Conservation (phyloP, 2,113 vertebrate genomes). For the Colistium nudipinnis region DNA sequence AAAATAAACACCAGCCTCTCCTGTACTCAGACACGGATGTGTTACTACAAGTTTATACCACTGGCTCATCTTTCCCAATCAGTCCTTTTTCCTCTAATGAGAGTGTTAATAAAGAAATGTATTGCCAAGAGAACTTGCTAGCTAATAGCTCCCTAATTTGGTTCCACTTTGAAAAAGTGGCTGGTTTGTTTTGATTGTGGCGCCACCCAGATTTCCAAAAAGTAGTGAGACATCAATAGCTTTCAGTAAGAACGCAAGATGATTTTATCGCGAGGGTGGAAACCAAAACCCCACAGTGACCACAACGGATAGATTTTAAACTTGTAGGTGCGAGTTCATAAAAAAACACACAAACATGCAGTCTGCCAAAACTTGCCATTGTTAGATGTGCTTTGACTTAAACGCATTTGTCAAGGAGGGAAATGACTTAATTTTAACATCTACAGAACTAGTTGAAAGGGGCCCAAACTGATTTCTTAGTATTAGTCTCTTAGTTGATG, state of each 20-base stretch:
- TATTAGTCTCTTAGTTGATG: too few relatives aligned
- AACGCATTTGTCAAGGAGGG: conserved; percentile 5
- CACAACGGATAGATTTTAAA: neutral
- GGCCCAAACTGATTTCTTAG: conserved; percentile 33
- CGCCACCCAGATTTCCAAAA: conserved; percentile 9
- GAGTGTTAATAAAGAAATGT: conserved; percentile 15
- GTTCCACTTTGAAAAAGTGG: conserved; percentile 15
- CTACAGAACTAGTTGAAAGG: conserved; percentile 2
- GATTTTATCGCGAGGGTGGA: conserved; percentile 6
- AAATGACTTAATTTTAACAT: conserved; percentile 36
- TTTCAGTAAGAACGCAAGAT: neutral
- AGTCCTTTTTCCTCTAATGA: conserved; percentile 2
- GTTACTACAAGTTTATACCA: conserved; percentile 2
- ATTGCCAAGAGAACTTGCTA: conserved; percentile 16
- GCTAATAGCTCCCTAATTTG: conserved; percentile 7
- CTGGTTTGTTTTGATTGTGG: conserved; percentile 22
- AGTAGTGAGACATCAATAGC: conserved; percentile 10
- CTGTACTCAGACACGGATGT: conserved; percentile 23
- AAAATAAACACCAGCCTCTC: conserved; percentile 41
- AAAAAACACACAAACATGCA: conserved; percentile 12
- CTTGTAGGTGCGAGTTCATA: neutral
- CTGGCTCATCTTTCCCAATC: conserved; percentile 28
- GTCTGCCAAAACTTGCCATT: conserved; percentile 16
- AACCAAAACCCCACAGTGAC: conserved; percentile 5
- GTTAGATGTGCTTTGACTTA: conserved; percentile 12